phyloP scores from a whole-genome alignment of 2,113 vertebrate genomes.

The Columba livia region DNA sequence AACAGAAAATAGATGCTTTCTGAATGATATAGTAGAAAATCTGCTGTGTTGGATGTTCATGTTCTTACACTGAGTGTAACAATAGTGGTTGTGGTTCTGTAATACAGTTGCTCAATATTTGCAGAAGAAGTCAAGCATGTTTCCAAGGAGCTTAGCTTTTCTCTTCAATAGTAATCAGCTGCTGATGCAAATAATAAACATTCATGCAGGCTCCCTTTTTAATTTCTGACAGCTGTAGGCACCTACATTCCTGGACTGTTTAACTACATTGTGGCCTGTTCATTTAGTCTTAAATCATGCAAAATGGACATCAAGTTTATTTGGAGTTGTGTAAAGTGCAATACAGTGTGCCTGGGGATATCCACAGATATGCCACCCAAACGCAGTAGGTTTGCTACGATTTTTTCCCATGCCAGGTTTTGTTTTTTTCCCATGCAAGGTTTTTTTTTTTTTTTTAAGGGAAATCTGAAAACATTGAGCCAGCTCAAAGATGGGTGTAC shows the following conservation, averaged over 20 bases:
- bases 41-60: not conserved
- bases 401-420: not conserved
- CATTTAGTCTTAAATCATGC: not conserved
- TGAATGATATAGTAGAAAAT: not conserved
- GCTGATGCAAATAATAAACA: not conserved
- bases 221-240: not conserved
- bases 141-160: not conserved
- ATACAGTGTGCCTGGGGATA: not conserved
- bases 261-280: not conserved
- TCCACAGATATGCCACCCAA: not conserved
- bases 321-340: not conserved
- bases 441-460: not conserved
- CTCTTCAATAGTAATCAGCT: not conserved
- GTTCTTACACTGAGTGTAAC: not conserved
- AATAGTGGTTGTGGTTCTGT: not conserved
- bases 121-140: not conserved
- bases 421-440: not conserved
- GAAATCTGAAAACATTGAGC: not conserved
- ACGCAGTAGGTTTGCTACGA: accelerated
- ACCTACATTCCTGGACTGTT: not conserved
- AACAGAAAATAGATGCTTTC: not conserved
- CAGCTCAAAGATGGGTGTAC: too few species aligned
- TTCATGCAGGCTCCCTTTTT: not conserved
- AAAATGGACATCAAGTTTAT: not conserved
- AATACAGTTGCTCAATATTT: not conserved